Evolutionary conservation across 1,140 invertebrate species (phyloP).

Genomic region (Danaus melanippus): DNA sequence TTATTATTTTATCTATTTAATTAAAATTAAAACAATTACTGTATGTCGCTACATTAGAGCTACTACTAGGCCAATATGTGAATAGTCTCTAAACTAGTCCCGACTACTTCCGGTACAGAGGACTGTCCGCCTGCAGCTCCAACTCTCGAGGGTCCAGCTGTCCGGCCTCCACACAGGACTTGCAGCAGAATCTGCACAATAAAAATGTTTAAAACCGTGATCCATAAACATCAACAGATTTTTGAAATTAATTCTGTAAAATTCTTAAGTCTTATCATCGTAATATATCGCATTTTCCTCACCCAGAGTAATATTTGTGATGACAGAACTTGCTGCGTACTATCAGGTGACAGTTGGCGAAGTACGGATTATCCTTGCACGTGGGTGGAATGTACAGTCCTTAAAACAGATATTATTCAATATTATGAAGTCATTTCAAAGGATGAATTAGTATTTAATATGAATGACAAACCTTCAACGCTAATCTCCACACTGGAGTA

Average conservation of each 20-base stretch:
- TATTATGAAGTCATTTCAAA: too few species aligned
- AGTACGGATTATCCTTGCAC: constrained; percentile 90
- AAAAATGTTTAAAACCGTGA: not conserved
- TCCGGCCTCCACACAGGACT: constrained; percentile 89
- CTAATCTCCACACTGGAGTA: constrained; percentile 76
- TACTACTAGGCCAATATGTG: too few species aligned
- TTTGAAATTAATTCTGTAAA: too few species aligned
- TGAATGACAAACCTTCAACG: constrained; percentile 75
- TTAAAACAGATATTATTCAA: constrained; percentile 9
- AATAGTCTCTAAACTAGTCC: not conserved
- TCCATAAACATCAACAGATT: too few species aligned
- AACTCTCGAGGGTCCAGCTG: constrained; percentile 72
- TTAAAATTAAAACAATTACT: too few species aligned
- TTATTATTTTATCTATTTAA: too few species aligned
- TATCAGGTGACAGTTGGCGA: constrained; percentile 90
- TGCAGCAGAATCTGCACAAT: constrained; percentile 84
- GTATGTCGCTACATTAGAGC: too few species aligned
- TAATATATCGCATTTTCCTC: constrained; percentile 5
- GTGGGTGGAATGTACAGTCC: constrained; percentile 78
- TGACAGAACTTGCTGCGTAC: constrained; percentile 86
- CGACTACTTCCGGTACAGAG: constrained; percentile 34
- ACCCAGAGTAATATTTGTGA: constrained; percentile 88
- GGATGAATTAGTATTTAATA: not conserved
- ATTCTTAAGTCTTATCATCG: too few species aligned
- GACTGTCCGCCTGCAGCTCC: constrained; percentile 35